These are phyloP conservation scores for Chymomyza caudatula DNA, from an alignment of 2,888 invertebrate genomes.

Conservation along the genomic window DNA sequence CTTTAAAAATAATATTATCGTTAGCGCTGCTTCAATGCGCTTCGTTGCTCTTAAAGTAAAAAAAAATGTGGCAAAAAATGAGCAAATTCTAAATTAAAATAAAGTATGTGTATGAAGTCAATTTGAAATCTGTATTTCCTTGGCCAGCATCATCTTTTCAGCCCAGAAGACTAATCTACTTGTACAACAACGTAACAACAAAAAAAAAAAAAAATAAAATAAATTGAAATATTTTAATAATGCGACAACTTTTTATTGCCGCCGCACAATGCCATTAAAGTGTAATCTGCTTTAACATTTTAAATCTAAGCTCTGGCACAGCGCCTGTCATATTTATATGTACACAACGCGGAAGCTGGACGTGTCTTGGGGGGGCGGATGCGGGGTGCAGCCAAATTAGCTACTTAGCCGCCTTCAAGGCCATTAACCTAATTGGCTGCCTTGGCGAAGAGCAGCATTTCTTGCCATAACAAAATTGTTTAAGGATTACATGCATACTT, in stretches of 20 bases:
- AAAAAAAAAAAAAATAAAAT: conserved; percentile 7
- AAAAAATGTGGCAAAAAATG: not conserved
- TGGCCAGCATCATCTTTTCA: not conserved
- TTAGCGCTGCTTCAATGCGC: not conserved
- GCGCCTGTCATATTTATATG: conserved; percentile 10
- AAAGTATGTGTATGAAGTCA: conserved; percentile 20
- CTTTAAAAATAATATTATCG: not conserved
- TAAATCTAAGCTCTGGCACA: not conserved
- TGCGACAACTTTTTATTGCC: conserved; percentile 21
- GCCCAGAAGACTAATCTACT: conserved; percentile 4
- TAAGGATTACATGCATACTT: conserved; percentile 53
- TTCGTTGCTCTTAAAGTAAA: not conserved
- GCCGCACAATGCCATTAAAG: conserved; percentile 40
- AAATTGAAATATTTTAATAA: not conserved
- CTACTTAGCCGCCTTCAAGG: conserved; percentile 8
- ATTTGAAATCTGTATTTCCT: conserved; percentile 1
- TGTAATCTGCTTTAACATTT: conserved; percentile 33
- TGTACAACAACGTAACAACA: not conserved
- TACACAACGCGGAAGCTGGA: not conserved
- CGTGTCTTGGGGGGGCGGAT: not conserved
- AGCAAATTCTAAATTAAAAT: conserved; percentile 28
- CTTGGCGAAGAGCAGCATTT: not conserved
- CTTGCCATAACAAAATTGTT: conserved; percentile 55
- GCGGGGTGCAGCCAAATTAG: not conserved
- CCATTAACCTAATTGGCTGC: conserved; percentile 63